Evolutionary conservation across 2,888 invertebrate species (phyloP), one percentile per base, ranked within the genome.

Genomic region (Anthophora plumipes): DNA sequence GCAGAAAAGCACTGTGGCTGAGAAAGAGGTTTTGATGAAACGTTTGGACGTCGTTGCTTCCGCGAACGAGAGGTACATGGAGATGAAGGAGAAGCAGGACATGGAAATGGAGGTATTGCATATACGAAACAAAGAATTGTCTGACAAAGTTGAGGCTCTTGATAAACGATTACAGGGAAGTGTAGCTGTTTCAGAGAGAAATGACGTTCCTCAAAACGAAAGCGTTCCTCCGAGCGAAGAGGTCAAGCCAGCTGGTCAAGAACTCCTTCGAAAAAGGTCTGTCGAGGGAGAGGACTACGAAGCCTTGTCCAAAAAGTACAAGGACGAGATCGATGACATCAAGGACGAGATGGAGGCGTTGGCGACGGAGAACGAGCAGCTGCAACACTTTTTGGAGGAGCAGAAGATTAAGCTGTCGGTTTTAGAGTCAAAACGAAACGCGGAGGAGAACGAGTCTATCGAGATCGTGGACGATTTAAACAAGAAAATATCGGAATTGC

Each of bases 11-110:
- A 95, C 96, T 78, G 94, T 94, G 71, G 91, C 93, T 1, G 97
- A 98, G 85, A 97, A 96, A 90, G 96, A 96, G 68, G 94, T 95
- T 61, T 91, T 97, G 3, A 90, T 94, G 48, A 97, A 97, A 90
- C 95, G 96, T 91, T 95, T 97, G 69, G 97, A 97, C 89, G 95
- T 96, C 6, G 94, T 98, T 63, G 95, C 95, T 22, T 94, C 95
- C 43, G 96, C 97, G 1, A 97, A 97, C 91, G 97, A 97, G 66
- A 95, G 96, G 80, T 95, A 97, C 91, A 94, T 96, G 1, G 97
- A 98, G 90, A 95, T 96, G 93, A 98, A 97, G 93, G 97, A 97
- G 91, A 96, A 96, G 82, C 96, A 97, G 92, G 97, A 97, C 87
- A 95, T 95, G 90, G 97, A 97, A 91, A 94, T 97, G 25, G 95